phyloP scores from a whole-genome alignment of 2,113 vertebrate species.

The Xenotilapia longispinis region DNA sequence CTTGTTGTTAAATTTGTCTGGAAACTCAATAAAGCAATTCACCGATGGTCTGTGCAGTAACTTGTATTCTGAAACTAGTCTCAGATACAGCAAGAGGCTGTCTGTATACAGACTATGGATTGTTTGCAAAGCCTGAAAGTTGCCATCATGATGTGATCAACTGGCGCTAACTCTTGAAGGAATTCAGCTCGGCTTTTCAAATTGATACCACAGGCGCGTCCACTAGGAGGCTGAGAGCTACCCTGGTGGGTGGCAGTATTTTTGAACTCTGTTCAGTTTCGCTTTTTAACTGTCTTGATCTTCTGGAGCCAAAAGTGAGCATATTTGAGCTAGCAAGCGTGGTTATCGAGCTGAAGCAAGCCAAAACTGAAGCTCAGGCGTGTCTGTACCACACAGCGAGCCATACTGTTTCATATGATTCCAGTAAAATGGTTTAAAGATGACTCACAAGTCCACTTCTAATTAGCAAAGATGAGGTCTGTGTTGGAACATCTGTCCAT shows the following conservation, averaged over 20 bases:
- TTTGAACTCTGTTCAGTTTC: neutral
- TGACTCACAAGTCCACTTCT: neutral
- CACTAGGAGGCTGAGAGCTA: neutral
- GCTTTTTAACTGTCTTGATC: neutral
- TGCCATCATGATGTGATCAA: neutral
- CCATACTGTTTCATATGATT: neutral
- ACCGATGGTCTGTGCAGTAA: conserved; percentile 20
- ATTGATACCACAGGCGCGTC: neutral
- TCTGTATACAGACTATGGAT: neutral
- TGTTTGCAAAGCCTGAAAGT: neutral
- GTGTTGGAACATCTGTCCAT: neutral
- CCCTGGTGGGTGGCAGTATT: neutral
- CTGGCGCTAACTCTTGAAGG: neutral
- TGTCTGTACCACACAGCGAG: neutral
- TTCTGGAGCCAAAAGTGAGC: neutral
- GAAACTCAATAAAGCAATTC: conserved; percentile 71
- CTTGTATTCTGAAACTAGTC: neutral
- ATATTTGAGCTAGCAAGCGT: too few species aligned
- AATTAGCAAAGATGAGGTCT: neutral
- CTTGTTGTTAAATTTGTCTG: conserved; percentile 67
- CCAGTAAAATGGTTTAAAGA: neutral
- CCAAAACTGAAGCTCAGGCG: neutral
- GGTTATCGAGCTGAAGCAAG: neutral
- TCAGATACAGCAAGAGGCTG: neutral
- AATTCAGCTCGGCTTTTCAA: neutral